A percentile compares a stretch with the other conserved stretches of the same genome.
phyloP scores from a whole-genome alignment of 2,888 invertebrate genomes.

The Syrista parreyssii region DNA sequence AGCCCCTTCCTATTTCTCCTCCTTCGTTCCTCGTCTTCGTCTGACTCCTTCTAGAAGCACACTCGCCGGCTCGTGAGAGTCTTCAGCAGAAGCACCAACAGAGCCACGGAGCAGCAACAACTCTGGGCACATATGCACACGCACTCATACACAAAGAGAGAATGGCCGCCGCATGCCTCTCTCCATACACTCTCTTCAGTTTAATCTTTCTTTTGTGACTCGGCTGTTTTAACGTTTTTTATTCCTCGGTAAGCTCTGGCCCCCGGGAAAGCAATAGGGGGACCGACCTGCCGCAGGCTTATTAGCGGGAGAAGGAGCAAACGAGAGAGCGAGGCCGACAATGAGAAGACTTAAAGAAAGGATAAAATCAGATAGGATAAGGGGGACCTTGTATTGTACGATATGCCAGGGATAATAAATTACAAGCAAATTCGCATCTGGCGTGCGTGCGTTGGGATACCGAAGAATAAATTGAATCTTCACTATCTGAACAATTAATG shows the following conservation, averaged over 20 bases:
- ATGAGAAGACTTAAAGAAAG: not conserved
- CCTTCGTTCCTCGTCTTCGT: constrained; percentile 12
- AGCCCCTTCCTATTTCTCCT: constrained; percentile 20
- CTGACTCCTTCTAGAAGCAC: constrained; percentile 16
- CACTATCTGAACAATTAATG: not conserved
- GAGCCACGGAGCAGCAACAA: constrained; percentile 8
- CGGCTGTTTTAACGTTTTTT: constrained; percentile 62
- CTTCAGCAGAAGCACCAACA: constrained; percentile 13
- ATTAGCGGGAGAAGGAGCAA: constrained; percentile 35
- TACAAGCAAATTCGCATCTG: not conserved
- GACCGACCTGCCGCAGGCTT: constrained; percentile 40
- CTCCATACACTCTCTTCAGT: constrained; percentile 51
- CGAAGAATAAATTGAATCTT: not conserved
- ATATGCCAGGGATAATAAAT: not conserved
- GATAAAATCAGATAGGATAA: not conserved
- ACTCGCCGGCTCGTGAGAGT: constrained; percentile 22
- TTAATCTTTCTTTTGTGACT: constrained; percentile 63
- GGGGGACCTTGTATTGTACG: not conserved
- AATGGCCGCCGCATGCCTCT: constrained; percentile 41
- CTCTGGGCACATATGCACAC: constrained; percentile 2
- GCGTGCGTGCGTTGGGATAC: not conserved
- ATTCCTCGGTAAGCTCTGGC: constrained; percentile 48
- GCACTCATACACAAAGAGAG: constrained; percentile 23
- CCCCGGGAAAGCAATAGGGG: constrained; percentile 25
- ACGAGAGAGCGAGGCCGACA: constrained; percentile 8